Percentiles rank a stretch among this genome's conserved stretches.
These are phyloP conservation scores for Choreutis nemorana DNA, from an alignment of 2,888 invertebrate genomes.

Conservation along the genomic window DNA sequence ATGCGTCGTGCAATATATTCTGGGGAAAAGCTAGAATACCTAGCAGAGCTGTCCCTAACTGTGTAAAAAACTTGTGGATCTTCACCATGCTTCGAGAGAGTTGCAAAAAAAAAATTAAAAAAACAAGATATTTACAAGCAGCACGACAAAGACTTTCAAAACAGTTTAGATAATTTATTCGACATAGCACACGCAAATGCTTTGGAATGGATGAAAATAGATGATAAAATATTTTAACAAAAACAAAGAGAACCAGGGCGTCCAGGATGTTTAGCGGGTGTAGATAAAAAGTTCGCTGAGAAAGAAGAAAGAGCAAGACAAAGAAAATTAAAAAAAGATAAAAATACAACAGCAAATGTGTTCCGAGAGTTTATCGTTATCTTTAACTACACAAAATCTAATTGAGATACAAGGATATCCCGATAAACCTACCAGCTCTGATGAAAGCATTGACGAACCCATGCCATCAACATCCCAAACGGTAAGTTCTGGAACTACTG, in stretches of 20 bases:
- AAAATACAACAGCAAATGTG: too few species aligned
- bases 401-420: too few species aligned
- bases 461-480: not conserved
- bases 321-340: constrained; percentile 6
- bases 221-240: constrained; percentile 15
- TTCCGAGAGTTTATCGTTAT: too few species aligned
- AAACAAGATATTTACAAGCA: constrained; percentile 9
- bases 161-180: constrained; percentile 13
- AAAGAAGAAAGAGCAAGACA: constrained; percentile 14
- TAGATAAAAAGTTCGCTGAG: constrained; percentile 17
- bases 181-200: constrained; percentile 14
- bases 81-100: constrained; percentile 22
- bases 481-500: not conserved
- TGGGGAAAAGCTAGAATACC: constrained; percentile 22
- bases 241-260: constrained; percentile 18
- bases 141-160: constrained; percentile 12
- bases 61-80: constrained; percentile 14
- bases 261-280: constrained; percentile 15
- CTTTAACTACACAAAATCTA: too few species aligned
- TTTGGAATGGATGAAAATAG: constrained; percentile 15
- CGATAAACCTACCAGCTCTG: too few species aligned
- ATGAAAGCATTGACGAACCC: too few species aligned
- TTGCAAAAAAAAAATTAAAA: constrained; percentile 18
- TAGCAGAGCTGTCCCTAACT: constrained; percentile 10
- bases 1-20: constrained; percentile 20